Base-by-base conservation (phyloP, 1,140 invertebrate genomes). In the Bactericera cockerelli region DNA sequence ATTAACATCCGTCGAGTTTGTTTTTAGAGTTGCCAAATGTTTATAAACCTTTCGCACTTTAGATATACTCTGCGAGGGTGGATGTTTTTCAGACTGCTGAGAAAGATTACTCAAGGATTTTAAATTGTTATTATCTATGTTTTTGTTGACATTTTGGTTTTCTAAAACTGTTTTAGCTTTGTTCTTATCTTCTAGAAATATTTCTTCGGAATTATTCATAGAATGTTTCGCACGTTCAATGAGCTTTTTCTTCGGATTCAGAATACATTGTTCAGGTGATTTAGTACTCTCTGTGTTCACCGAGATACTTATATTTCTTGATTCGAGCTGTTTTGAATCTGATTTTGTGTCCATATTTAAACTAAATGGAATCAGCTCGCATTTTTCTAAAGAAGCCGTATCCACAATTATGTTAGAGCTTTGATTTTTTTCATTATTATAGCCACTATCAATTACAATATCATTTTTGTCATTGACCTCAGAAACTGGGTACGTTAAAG, bases 181-280 rank as follows among this genome's bases (percentile, higher is more conserved):
- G 33, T 36, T 49, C n/a, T 49, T 4, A 6, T 31, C 28, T 31
- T 6, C 28, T 31, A 13, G 13, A 31, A 6, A 6, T 31, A 4
- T 13, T 13, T 31, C 28, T 4, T 31, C 28, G 13, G 28, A 31
- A 31, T 49, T 6, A 49, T 49, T 49, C 42, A 49, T 49, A n/a
- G 42, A 49, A n/a, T 49, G n/a, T 49, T 49, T 49, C 3, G 42
- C 42, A 49, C 42, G 42, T 49, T 49, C 42, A 49, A 49, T 49
- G 4, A 49, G 19, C 19, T 49, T 49, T 16, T 49, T 49, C n/a
- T 49, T 49, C 4, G 42, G 42, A n/a, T 49, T 49, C 22, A 49
- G 19, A 49, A 49, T 49, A 49, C 19, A 10, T 49, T 16, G n/a
- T 49, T 49, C 22, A 19, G 4, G n/a, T 8, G 42, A 49, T 49